A percentile compares a stretch with the other conserved stretches of the same genome.
Evolutionary conservation across 2,113 vertebrate genomes (phyloP).

Genomic region (Rhinopithecus roxellana): DNA sequence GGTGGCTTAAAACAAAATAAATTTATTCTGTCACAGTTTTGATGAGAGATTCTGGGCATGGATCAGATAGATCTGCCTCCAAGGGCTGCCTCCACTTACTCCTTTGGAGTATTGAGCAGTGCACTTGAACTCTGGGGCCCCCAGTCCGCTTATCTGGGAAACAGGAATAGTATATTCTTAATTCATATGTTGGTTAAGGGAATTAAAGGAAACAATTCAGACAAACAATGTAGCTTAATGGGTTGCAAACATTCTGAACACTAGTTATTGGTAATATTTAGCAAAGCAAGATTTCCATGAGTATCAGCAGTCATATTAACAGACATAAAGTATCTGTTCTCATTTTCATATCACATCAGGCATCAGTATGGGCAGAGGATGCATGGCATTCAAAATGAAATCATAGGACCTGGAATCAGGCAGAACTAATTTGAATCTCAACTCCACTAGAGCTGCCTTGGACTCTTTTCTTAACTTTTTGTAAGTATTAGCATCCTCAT

Average conservation of each 20-base stretch:
- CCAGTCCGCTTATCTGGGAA: background rate
- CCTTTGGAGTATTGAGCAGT: background rate
- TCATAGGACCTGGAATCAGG: background rate
- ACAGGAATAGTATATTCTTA: background rate
- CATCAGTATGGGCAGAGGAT: background rate
- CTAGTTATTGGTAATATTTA: background rate
- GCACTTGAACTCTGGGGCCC: background rate
- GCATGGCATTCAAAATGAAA: background rate
- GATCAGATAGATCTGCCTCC: background rate
- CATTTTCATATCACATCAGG: background rate
- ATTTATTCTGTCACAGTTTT: background rate
- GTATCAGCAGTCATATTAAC: background rate
- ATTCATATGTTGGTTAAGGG: background rate
- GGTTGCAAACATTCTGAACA: background rate
- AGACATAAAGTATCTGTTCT: background rate
- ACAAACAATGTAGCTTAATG: background rate
- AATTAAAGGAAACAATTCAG: background rate
- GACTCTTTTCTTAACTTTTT: background rate
- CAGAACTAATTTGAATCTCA: background rate
- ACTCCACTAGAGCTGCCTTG: background rate
- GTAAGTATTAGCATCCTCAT: background rate
- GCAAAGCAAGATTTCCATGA: background rate
- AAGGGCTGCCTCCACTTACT: background rate
- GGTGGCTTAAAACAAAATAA: background rate
- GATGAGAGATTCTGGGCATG: background rate